Percentiles rank a stretch among this genome's conserved stretches.
These are phyloP conservation scores for Centrocercus urophasianus DNA, from an alignment of 2,113 vertebrate genomes.

Conservation along the genomic window DNA sequence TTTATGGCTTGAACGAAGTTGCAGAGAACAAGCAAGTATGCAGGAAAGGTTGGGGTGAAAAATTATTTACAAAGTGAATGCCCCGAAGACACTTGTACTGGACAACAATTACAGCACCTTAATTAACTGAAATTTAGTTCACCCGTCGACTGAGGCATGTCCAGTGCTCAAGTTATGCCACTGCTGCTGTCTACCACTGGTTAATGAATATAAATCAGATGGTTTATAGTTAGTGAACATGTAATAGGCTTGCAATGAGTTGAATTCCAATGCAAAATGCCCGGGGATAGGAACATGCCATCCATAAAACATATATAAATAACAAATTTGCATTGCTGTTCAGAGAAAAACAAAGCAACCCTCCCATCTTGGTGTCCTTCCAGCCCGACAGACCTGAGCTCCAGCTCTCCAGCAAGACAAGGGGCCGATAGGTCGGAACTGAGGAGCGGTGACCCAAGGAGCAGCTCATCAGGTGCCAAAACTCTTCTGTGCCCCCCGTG, in stretches of 20 bases:
- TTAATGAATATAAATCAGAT: constrained; percentile 92
- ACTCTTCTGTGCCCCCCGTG: accelerated
- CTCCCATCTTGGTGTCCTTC: neutral
- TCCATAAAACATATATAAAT: constrained; percentile 67
- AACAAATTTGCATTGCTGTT: constrained; percentile 58
- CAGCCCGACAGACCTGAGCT: neutral
- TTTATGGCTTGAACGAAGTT: constrained; percentile 57
- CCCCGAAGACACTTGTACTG: constrained; percentile 83
- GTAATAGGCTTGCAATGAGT: constrained; percentile 81
- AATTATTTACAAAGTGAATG: constrained; percentile 83
- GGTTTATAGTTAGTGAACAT: constrained; percentile 87
- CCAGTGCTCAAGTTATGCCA: constrained; percentile 76
- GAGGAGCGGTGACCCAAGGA: neutral
- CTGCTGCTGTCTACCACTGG: constrained; percentile 79
- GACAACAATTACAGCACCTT: constrained; percentile 84
- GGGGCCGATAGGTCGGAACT: neutral
- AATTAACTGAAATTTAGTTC: constrained; percentile 86
- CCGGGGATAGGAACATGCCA: constrained; percentile 82
- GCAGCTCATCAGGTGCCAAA: neutral
- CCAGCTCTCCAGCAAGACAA: accelerated
- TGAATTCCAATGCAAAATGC: constrained; percentile 85
- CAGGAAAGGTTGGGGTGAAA: constrained; percentile 69
- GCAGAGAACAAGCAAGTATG: constrained; percentile 30
- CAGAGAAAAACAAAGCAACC: neutral
- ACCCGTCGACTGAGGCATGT: constrained; percentile 79